Evolutionary conservation across 2,113 vertebrate species (phyloP), one percentile per base, ranked within the genome.

Genomic region (Vidua macroura): DNA sequence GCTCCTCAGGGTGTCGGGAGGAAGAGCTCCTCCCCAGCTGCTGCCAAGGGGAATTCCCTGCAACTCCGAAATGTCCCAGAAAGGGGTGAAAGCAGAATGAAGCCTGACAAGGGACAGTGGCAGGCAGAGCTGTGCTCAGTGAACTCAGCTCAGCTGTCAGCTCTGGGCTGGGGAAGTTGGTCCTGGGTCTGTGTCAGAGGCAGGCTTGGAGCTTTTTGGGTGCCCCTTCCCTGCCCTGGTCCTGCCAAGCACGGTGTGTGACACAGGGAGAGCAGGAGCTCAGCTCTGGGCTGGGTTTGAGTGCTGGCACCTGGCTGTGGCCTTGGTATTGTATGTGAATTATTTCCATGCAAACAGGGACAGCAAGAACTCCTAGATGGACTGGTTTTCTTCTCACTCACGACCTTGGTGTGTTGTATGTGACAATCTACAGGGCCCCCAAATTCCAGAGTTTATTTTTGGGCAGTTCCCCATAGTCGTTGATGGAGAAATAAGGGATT

Each of bases 11-110:
- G 93, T 83, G 56, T 56, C 67, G 82, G 83, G 69, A 92, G 31
- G 75, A 95, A 88, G 60, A 76, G 77, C 84, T 82, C 94, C 86
- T 95, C 84, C 67, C 79, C 90, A 94, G 84, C 91, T 87, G 89
- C 30, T 95, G 96, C 96, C 27, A 1, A 64, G 41, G 79, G 97
- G 94, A 83, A 94, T 96, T 88, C 96, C 94, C 82, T 95, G 82
- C 77, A 74, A 93, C 79, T 75, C 82, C 44, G 59, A 51, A 58
- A 68, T 91, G 88, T 95, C 86, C 93, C 76, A 70, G 82, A 82
- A 94, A 90, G 75, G 78, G 44, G 39, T 43, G 83, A 82, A 88
- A 83, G 79, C 79, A 92, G 92, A 95, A 95, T 90, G 94, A 90
- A 96, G 60, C 44, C 90, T 95, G 92, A 90, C 93, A 93, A 88